A percentile compares a stretch with the other conserved stretches of the same genome.
phyloP scores from a whole-genome alignment of 2,113 vertebrate genomes.

The Trichomycterus rosablanca region DNA sequence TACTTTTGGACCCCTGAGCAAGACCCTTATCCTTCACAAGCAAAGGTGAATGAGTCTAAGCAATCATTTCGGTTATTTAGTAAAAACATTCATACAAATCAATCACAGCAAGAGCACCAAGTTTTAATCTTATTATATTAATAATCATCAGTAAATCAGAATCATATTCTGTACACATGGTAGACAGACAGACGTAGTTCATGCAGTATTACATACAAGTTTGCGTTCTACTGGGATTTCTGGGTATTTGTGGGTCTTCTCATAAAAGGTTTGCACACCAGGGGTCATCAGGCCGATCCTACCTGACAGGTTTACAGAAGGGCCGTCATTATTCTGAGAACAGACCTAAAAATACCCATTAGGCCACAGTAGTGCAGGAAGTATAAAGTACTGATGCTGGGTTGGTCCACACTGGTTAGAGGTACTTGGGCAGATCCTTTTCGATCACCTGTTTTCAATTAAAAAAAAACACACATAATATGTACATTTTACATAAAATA shows the following conservation, averaged over 20 bases:
- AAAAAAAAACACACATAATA: too few relatives aligned
- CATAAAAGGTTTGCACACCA: slow-evolving; percentile 70
- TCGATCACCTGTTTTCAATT: slow-evolving; percentile 71
- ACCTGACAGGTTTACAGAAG: slow-evolving; percentile 80
- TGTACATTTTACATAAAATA: too few relatives aligned
- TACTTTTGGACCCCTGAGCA: too few relatives aligned
- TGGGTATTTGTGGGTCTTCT: slow-evolving; percentile 50
- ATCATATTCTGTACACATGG: too few relatives aligned
- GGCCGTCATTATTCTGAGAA: slow-evolving; percentile 76
- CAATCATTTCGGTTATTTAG: too few relatives aligned
- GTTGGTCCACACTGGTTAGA: slow-evolving; percentile 60
- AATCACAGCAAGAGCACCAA: too few relatives aligned
- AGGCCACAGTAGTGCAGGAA: slow-evolving; percentile 35
- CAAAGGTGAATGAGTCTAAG: too few relatives aligned
- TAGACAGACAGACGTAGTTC: not conserved
- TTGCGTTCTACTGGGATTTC: slow-evolving; percentile 33
- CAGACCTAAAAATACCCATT: slow-evolving; percentile 41
- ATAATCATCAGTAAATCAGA: too few relatives aligned
- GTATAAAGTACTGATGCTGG: not conserved
- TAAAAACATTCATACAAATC: too few relatives aligned
- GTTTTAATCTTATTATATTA: too few relatives aligned
- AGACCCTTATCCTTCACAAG: too few relatives aligned
- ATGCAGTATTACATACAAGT: not conserved
- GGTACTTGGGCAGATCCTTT: slow-evolving; percentile 81
- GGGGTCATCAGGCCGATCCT: slow-evolving; percentile 70